phyloP scores from a whole-genome alignment of 2,113 vertebrate species.

The Alces alces region DNA sequence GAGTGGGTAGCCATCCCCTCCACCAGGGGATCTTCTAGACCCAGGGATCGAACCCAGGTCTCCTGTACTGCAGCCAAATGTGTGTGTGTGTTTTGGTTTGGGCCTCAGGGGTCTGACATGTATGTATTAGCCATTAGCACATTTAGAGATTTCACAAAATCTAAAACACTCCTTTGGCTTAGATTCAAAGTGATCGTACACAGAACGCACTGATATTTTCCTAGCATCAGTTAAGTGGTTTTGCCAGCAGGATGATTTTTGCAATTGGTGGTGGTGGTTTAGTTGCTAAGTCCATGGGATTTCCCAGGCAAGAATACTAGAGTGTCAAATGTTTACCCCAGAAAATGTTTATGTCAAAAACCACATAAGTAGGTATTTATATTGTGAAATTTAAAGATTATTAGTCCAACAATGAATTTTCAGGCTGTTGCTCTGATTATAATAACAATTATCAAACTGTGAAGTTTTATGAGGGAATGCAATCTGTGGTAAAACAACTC shows the following conservation, averaged over 20 bases:
- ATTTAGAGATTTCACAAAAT: neutral
- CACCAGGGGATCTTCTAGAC: neutral
- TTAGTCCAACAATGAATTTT: neutral
- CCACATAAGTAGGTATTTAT: neutral
- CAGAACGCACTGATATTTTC: neutral
- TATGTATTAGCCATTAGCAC: neutral
- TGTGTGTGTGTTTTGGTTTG: neutral
- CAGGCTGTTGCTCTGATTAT: neutral
- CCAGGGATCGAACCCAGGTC: neutral
- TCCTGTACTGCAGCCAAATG: neutral
- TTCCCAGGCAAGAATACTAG: neutral
- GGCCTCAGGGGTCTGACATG: neutral
- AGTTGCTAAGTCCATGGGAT: neutral
- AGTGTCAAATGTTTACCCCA: neutral
- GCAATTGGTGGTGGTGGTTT: neutral
- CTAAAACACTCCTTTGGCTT: neutral
- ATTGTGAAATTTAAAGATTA: neutral
- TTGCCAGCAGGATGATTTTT: neutral
- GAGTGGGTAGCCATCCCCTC: neutral
- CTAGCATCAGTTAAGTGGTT: neutral
- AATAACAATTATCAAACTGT: neutral
- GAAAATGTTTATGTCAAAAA: neutral
- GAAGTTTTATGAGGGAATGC: neutral
- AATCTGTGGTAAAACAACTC: neutral
- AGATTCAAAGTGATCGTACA: neutral